phyloP scores from a whole-genome alignment of 2,797 vertebrate genomes.

The Pyrrhura leucotis region DNA sequence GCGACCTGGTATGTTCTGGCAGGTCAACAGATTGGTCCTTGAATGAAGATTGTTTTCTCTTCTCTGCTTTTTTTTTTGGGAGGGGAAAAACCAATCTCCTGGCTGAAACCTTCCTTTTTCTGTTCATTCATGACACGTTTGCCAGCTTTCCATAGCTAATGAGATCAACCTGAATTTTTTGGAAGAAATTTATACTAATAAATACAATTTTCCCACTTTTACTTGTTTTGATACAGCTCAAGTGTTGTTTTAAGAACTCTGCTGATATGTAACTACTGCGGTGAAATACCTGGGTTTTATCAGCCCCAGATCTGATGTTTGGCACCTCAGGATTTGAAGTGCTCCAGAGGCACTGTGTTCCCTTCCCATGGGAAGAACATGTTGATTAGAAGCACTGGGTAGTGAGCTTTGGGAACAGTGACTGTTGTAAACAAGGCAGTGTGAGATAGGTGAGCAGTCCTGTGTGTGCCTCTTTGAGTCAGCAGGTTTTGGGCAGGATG shows the following conservation, averaged over 20 bases:
- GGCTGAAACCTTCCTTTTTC: neutral
- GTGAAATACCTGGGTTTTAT: neutral
- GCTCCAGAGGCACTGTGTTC: neutral
- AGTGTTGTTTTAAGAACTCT: neutral
- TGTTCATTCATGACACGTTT: neutral
- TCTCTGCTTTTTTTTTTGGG: neutral
- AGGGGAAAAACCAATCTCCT: neutral
- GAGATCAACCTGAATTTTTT: neutral
- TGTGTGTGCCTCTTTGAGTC: neutral
- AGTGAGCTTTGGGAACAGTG: neutral
- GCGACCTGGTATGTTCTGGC: neutral
- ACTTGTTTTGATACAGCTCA: neutral
- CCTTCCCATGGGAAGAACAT: neutral
- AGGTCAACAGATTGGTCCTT: neutral
- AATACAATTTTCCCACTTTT: neutral
- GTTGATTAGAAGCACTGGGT: neutral
- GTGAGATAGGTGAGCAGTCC: neutral
- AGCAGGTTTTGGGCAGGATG: neutral
- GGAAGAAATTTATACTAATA: neutral
- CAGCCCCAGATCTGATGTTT: neutral
- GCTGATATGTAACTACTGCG: neutral
- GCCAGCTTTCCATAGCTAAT: neutral
- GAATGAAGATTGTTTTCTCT: neutral
- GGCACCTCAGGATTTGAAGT: neutral
- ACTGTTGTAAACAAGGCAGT: neutral